A percentile compares a stretch with the other conserved stretches of the same genome.
These are phyloP conservation scores for Eristalis intricaria DNA, from an alignment of 2,888 invertebrate species.

Conservation along the genomic window DNA sequence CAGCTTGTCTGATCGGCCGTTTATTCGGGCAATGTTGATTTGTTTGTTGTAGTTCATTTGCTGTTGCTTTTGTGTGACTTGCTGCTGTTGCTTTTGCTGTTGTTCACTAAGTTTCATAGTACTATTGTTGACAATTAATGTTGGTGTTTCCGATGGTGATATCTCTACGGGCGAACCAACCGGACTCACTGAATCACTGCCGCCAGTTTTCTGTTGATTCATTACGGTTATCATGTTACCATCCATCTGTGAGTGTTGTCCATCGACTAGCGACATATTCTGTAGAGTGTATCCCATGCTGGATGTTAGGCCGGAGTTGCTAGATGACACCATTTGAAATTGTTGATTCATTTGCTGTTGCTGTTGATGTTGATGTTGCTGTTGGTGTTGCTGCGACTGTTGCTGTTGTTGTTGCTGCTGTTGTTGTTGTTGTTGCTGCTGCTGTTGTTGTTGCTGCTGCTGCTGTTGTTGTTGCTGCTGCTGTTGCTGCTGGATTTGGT, in stretches of 20 bases:
- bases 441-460: slow-evolving; percentile 76
- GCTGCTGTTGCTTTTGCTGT: slow-evolving; percentile 73
- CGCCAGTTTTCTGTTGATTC: slow-evolving; percentile 78
- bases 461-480: slow-evolving; percentile 69
- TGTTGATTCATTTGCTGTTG: slow-evolving; percentile 76
- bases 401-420: slow-evolving; percentile 75
- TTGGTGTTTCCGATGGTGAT: slow-evolving; percentile 81
- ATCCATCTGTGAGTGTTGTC: slow-evolving; percentile 72
- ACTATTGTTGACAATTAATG: slow-evolving; percentile 74
- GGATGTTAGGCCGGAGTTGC: slow-evolving; percentile 76
- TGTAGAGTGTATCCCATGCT: slow-evolving; percentile 77
- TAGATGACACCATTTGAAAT: slow-evolving; percentile 75
- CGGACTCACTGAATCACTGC: slow-evolving; percentile 81
- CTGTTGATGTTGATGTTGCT: slow-evolving; percentile 75
- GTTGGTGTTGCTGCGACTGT: slow-evolving; percentile 72
- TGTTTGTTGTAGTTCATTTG: slow-evolving; percentile 78
- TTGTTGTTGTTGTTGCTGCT: slow-evolving; percentile 76
- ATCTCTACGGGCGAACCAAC: slow-evolving; percentile 80
- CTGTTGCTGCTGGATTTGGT: slow-evolving; percentile 74
- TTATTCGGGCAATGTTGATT: slow-evolving; percentile 78
- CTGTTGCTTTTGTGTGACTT: slow-evolving; percentile 62
- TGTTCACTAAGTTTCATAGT: slow-evolving; percentile 62
- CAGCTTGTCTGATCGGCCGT: slow-evolving; percentile 78
- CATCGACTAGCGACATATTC: slow-evolving; percentile 77
- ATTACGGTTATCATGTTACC: slow-evolving; percentile 74